These are phyloP conservation scores for Neomorphus geoffroyi DNA, from an alignment of 2,797 vertebrate species.

Conservation along the genomic window DNA sequence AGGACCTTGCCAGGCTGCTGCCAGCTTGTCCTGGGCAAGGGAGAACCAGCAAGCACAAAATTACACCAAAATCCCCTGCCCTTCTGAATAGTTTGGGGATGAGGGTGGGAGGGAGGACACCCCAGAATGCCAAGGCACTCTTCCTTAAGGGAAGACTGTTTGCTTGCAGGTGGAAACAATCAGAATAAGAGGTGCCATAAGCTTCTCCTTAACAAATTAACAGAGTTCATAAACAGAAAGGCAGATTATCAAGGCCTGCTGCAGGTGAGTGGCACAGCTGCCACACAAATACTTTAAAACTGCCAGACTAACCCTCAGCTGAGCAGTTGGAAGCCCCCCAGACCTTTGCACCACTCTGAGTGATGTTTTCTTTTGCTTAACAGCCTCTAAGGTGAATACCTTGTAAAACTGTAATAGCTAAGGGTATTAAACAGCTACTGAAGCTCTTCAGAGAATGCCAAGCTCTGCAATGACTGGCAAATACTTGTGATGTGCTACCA, in stretches of 20 bases:
- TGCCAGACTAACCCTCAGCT: background rate
- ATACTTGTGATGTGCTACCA: background rate
- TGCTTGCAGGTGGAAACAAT: background rate
- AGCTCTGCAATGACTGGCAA: background rate
- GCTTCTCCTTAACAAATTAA: background rate
- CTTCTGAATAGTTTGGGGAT: background rate
- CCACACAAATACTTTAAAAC: background rate
- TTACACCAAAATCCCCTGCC: background rate
- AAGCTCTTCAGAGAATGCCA: background rate
- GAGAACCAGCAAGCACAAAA: background rate
- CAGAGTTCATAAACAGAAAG: background rate
- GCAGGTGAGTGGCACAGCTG: background rate
- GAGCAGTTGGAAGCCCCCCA: background rate
- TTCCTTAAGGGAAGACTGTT: background rate
- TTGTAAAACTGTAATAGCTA: background rate
- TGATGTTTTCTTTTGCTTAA: background rate
- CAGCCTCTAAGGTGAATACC: background rate
- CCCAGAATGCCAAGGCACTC: background rate
- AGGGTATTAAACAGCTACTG: background rate
- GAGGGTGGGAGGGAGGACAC: background rate
- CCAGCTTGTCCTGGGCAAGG: background rate
- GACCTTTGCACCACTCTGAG: background rate
- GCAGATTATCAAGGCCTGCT: background rate
- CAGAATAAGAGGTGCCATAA: background rate
- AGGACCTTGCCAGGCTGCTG: background rate